Percentiles rank a stretch among this genome's conserved stretches.
phyloP scores from a whole-genome alignment of 2,888 invertebrate genomes.

The Dicycla oo region DNA sequence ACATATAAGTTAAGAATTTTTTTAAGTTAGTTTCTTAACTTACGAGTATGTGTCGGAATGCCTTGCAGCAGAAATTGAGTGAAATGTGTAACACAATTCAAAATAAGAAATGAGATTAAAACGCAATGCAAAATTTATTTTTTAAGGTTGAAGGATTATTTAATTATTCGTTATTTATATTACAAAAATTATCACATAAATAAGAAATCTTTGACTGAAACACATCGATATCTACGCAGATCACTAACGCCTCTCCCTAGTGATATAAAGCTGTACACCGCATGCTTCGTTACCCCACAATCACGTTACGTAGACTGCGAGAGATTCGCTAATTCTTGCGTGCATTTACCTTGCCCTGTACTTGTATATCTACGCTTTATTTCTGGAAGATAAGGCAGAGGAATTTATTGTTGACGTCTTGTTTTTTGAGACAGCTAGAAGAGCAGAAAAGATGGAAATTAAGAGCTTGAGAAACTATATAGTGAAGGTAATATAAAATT shows the following conservation, averaged over 20 bases:
- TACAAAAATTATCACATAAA: background rate
- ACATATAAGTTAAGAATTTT: no score
- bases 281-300: slow-evolving; percentile 77
- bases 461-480: no score
- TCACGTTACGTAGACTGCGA: slow-evolving; percentile 65
- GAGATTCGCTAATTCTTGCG: slow-evolving; percentile 66
- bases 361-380: slow-evolving; percentile 35
- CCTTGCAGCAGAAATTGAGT: background rate
- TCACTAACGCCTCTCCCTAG: slow-evolving; percentile 40
- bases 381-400: background rate
- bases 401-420: background rate
- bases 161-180: background rate
- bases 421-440: background rate
- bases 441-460: no score
- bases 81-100: background rate
- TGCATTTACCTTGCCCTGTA: slow-evolving; percentile 59
- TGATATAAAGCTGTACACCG: slow-evolving; percentile 61
- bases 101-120: background rate
- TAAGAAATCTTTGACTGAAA: background rate
- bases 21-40: background rate
- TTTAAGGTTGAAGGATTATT: accelerated
- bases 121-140: background rate
- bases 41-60: background rate
- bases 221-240: slow-evolving; percentile 35
- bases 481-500: no score